Conservation (phyloP, 2,113 vertebrate species). For the Tetraodon nigroviridis region DNA sequence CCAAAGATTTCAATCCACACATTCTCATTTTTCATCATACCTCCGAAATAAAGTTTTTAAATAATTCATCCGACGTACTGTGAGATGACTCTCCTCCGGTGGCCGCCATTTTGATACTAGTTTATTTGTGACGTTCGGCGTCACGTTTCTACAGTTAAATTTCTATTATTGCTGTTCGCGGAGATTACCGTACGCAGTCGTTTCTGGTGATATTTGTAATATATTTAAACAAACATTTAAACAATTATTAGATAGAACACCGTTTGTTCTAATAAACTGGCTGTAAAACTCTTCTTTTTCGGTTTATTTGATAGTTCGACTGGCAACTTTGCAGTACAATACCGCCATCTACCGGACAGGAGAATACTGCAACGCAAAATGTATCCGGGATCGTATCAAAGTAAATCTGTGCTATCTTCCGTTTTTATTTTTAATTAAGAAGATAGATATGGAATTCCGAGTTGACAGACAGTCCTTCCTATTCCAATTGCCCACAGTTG, state of each 20-base stretch:
- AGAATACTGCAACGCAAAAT: too few relatives aligned
- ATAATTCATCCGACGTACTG: constrained; percentile 71
- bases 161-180: background rate
- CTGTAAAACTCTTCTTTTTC: too few relatives aligned
- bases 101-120: constrained; percentile 70
- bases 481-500: too few relatives aligned
- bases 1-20: background rate
- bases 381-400: too few relatives aligned
- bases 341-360: too few relatives aligned
- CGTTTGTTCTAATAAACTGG: background rate
- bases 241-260: background rate
- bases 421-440: too few relatives aligned
- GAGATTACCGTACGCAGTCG: background rate
- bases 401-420: too few relatives aligned
- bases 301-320: too few relatives aligned
- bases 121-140: constrained; percentile 55
- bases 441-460: background rate
- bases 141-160: constrained; percentile 29
- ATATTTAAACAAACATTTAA: background rate
- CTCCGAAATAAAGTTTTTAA: constrained; percentile 75
- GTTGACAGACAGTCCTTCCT: too few relatives aligned
- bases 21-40: constrained; percentile 22
- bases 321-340: too few relatives aligned
- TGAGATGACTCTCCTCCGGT: constrained; percentile 64
- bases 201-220: background rate